Conservation (phyloP, 1,140 invertebrate genomes). For the Drosophila pectinifera region DNA sequence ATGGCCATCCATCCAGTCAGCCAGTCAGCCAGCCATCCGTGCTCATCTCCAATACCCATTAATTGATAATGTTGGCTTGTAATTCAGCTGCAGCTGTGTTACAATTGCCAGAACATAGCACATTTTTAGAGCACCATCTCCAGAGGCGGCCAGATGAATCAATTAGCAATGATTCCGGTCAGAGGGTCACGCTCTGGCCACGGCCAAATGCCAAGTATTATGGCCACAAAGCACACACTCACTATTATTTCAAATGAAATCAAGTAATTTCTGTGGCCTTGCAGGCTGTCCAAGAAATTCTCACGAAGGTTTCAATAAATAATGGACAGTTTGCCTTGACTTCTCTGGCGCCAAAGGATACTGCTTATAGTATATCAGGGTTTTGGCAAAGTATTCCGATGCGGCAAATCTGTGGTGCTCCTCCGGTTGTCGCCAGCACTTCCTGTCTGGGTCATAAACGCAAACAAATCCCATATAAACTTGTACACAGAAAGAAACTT, state of each 20-base stretch:
- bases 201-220: conserved; percentile 63
- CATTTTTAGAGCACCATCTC: conserved; percentile 39
- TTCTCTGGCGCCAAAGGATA: conserved; percentile 25
- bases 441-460: conserved; percentile 67
- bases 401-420: conserved; percentile 42
- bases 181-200: conserved; percentile 37
- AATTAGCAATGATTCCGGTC: conserved; percentile 43
- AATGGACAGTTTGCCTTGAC: conserved; percentile 39
- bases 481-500: conserved; percentile 1
- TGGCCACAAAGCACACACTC: conserved; percentile 39
- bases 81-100: conserved; percentile 38
- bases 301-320: conserved; percentile 8
- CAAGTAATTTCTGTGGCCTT: conserved; percentile 24
- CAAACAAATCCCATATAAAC: conserved; percentile 9
- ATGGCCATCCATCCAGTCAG: conserved; percentile 27
- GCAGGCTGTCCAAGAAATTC: conserved; percentile 4
- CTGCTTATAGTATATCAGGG: conserved; percentile 7
- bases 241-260: conserved; percentile 1
- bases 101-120: conserved; percentile 35
- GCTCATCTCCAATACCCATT: conserved; percentile 39
- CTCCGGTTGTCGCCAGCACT: conserved; percentile 52
- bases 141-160: conserved; percentile 36
- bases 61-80: conserved; percentile 42
- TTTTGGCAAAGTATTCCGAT: conserved; percentile 62
- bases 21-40: conserved; percentile 2